A percentile compares a stretch with the other conserved stretches of the same genome.
These are phyloP conservation scores for Pollenia griseotomentosa DNA, from an alignment of 2,888 invertebrate species.

Conservation along the genomic window DNA sequence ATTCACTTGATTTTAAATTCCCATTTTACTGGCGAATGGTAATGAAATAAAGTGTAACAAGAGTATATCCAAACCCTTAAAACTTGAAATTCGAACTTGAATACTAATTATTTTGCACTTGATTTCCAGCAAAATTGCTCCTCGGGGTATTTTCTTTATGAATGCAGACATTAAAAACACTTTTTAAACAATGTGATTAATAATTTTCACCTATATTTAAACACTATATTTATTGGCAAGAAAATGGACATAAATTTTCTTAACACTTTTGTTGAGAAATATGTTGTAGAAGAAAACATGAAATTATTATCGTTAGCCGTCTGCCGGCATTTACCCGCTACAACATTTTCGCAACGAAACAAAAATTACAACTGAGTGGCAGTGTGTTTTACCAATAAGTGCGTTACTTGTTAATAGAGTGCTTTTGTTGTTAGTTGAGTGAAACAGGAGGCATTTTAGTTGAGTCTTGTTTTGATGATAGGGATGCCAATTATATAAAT, in stretches of 20 bases:
- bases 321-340: constrained; percentile 38
- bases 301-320: constrained; percentile 31
- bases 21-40: too few species aligned
- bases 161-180: neutral
- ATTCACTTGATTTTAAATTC: too few species aligned
- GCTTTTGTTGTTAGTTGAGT: constrained; percentile 42
- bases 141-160: neutral
- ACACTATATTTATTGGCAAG: neutral
- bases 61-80: too few species aligned
- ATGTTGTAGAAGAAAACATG: constrained; percentile 31
- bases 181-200: neutral
- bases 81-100: too few species aligned
- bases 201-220: constrained; percentile 4
- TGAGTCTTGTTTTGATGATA: constrained; percentile 11
- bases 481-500: constrained; percentile 42
- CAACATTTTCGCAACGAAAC: constrained; percentile 61
- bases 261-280: constrained; percentile 61
- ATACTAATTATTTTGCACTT: too few species aligned
- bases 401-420: constrained; percentile 55
- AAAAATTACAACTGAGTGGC: constrained; percentile 66
- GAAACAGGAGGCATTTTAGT: constrained; percentile 2
- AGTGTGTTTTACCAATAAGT: constrained; percentile 64
- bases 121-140: too few species aligned
- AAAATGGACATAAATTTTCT: constrained; percentile 37
- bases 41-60: too few species aligned